Percentiles rank a stretch among this genome's conserved stretches.
These are phyloP conservation scores for Cygnus olor DNA, from an alignment of 2,797 vertebrate genomes.

Conservation along the genomic window DNA sequence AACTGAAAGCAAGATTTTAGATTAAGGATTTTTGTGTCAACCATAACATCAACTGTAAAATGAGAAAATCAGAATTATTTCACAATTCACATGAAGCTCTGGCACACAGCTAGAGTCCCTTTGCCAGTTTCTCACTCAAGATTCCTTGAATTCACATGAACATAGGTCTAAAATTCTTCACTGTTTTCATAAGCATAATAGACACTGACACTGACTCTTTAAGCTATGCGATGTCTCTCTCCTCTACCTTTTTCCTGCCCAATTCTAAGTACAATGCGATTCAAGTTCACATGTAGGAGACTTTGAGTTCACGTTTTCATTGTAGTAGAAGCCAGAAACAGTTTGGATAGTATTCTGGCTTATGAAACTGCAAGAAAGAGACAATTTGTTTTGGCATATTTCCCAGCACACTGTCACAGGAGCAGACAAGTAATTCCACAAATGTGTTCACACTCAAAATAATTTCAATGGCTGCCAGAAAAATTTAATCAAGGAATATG, in stretches of 20 bases:
- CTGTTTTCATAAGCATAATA: background rate
- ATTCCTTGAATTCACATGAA: background rate
- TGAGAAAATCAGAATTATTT: background rate
- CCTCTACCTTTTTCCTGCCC: background rate
- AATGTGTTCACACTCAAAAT: constrained; percentile 49
- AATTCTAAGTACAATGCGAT: background rate
- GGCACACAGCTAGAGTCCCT: background rate
- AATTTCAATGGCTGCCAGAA: constrained; percentile 28
- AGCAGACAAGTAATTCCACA: constrained; percentile 32
- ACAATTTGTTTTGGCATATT: background rate
- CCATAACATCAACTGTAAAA: constrained; percentile 6
- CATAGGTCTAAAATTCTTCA: background rate
- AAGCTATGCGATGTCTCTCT: background rate
- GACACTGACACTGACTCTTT: background rate
- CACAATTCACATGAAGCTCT: background rate
- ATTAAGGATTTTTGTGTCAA: constrained; percentile 9
- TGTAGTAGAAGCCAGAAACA: background rate
- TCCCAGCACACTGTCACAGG: constrained; percentile 27
- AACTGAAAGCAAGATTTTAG: background rate
- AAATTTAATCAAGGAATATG: constrained; percentile 25
- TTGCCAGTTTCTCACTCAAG: background rate
- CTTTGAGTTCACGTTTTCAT: background rate
- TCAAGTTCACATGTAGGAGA: background rate
- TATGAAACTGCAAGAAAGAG: background rate
- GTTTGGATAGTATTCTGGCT: background rate